Conservation (phyloP, 2,113 vertebrate genomes). For the Taurulus bubalis region DNA sequence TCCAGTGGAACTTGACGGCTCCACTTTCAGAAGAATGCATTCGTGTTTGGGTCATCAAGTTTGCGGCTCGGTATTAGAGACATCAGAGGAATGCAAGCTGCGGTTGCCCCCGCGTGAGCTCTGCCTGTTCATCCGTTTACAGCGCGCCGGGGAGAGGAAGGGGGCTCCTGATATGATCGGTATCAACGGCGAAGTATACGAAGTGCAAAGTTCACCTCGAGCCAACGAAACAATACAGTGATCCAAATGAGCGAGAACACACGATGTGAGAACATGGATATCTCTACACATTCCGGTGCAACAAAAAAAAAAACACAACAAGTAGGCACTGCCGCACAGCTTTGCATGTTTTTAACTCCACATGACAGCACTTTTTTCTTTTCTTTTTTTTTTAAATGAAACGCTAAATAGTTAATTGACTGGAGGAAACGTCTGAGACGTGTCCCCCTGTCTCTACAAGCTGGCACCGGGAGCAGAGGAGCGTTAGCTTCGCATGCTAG, state of each 20-base stretch:
- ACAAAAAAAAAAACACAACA: slow-evolving; percentile 1
- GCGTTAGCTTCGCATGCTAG: slow-evolving; percentile 56
- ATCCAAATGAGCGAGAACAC: not conserved
- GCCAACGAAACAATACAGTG: not conserved
- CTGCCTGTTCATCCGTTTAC: slow-evolving; percentile 10
- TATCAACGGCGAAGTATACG: not conserved
- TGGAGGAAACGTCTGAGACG: not conserved
- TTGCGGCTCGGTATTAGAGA: slow-evolving; percentile 34
- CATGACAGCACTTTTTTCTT: not conserved
- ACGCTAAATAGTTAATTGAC: slow-evolving; percentile 14
- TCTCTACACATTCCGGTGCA: slow-evolving; percentile 41
- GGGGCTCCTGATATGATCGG: slow-evolving; percentile 21
- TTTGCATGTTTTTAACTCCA: not conserved
- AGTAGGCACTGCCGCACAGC: not conserved
- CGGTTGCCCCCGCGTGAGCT: slow-evolving; percentile 11
- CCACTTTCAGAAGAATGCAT: slow-evolving; percentile 15
- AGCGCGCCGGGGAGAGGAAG: slow-evolving; percentile 11
- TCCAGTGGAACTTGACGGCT: not conserved
- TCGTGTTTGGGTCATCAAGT: slow-evolving; percentile 44
- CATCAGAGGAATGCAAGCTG: slow-evolving; percentile 51
- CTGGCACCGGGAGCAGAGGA: not conserved
- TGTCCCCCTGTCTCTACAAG: not conserved
- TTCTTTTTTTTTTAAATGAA: slow-evolving; percentile 4
- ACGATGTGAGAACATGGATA: not conserved
- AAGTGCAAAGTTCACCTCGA: slow-evolving; percentile 43